phyloP scores from a whole-genome alignment of 2,797 vertebrate species.

The Tragelaphus oryx region DNA sequence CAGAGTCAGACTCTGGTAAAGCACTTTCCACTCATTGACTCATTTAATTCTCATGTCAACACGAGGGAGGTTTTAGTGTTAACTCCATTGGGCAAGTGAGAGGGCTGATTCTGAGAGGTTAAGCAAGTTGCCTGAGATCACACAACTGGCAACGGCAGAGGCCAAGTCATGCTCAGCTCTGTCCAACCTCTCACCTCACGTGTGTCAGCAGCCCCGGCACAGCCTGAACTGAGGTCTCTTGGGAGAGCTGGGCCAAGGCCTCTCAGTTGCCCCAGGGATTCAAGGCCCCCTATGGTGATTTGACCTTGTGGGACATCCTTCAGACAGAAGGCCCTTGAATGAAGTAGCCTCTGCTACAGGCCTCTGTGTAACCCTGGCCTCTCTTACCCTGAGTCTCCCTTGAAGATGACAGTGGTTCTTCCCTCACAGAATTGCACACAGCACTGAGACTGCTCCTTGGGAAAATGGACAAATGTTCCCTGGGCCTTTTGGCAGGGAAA shows the following conservation, averaged over 20 bases:
- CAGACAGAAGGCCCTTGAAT: background rate
- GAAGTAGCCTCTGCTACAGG: background rate
- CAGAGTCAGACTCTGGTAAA: too few species aligned
- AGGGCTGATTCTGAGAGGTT: background rate
- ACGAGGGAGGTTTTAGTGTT: background rate
- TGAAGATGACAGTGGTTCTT: background rate
- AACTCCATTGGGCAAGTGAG: background rate
- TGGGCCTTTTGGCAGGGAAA: background rate
- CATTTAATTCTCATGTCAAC: background rate
- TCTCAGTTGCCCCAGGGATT: too few species aligned
- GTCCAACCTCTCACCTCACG: too few species aligned
- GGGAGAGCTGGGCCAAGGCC: background rate
- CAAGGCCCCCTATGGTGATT: background rate
- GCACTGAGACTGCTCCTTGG: background rate
- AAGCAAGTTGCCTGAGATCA: background rate
- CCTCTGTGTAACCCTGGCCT: background rate
- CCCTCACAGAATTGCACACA: background rate
- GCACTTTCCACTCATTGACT: too few species aligned
- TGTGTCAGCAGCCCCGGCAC: rapidly evolving
- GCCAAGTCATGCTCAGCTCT: background rate
- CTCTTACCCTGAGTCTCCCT: background rate
- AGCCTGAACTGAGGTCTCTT: background rate
- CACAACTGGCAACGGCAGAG: background rate
- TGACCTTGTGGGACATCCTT: background rate
- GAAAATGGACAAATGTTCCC: background rate